Evolutionary conservation across 1,140 invertebrate species (phyloP).

Genomic region (Acyrthosiphon pisum): DNA sequence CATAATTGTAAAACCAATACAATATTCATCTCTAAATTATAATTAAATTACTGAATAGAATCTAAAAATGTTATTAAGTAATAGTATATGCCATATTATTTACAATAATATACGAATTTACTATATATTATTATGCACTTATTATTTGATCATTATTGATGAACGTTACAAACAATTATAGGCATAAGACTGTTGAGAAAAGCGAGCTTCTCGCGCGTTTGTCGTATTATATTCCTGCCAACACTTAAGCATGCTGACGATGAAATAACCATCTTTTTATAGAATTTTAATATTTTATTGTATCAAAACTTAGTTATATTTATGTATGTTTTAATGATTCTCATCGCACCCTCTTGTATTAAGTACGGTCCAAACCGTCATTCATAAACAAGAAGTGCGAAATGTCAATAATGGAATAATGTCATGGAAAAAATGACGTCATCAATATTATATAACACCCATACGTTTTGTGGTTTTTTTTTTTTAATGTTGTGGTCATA

Average conservation of each 20-base stretch:
- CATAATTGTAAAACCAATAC: not conserved
- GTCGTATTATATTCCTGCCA: no score
- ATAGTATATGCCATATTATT: no score
- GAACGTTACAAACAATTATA: no score
- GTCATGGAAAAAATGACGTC: not conserved
- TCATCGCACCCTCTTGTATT: not conserved
- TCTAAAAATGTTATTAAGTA: no score
- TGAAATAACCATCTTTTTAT: not conserved
- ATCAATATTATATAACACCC: not conserved
- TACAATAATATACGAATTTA: no score
- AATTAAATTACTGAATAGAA: no score
- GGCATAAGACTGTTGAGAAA: no score
- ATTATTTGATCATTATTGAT: no score
- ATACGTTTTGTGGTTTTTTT: not conserved
- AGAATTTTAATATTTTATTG: not conserved
- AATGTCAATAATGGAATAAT: not conserved
- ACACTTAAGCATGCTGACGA: no score
- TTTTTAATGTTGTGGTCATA: not conserved
- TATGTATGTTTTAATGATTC: not conserved
- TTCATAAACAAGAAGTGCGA: not conserved
- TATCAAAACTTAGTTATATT: not conserved
- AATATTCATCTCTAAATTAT: not conserved
- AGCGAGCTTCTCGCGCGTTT: no score
- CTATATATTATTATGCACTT: no score
- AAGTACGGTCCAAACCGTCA: not conserved